phyloP scores from a whole-genome alignment of 2,888 invertebrate species.

The Oscheius sp. region DNA sequence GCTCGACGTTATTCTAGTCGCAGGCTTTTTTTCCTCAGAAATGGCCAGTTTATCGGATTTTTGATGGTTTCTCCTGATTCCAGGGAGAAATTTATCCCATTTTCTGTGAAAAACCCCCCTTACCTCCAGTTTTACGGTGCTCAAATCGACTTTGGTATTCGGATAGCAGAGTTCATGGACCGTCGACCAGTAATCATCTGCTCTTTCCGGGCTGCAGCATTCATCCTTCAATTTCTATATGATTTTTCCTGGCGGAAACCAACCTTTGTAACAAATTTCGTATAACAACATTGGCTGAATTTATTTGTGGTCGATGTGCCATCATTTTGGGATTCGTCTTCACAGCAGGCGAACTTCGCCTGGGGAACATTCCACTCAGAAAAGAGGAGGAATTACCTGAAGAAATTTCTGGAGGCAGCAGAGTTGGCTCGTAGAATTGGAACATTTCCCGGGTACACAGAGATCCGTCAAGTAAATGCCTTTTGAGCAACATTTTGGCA shows the following conservation, averaged over 20 bases:
- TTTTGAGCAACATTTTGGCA: conserved; percentile 70
- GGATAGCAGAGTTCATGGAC: conserved; percentile 72
- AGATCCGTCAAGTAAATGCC: conserved; percentile 70
- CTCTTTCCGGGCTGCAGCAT: conserved; percentile 65
- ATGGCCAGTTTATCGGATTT: too few species aligned
- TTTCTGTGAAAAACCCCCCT: too few species aligned
- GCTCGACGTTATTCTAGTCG: too few species aligned
- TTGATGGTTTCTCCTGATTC: too few species aligned
- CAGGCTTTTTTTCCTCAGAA: too few species aligned
- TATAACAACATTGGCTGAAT: conserved; percentile 71
- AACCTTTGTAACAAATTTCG: conserved; percentile 63
- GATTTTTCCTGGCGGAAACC: not conserved
- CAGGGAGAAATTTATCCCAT: too few species aligned
- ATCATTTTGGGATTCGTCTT: conserved; percentile 60
- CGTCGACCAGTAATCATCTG: conserved; percentile 64
- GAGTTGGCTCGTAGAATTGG: conserved; percentile 66
- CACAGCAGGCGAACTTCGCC: conserved; percentile 68
- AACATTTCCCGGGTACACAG: conserved; percentile 70
- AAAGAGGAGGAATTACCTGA: conserved; percentile 54
- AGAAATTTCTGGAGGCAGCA: conserved; percentile 73
- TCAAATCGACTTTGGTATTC: conserved; percentile 59
- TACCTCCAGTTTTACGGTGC: conserved; percentile 56
- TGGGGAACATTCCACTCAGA: conserved; percentile 32
- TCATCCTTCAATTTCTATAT: conserved; percentile 51
- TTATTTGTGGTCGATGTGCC: conserved; percentile 59